A percentile compares a stretch with the other conserved stretches of the same genome.
Evolutionary conservation across 2,113 vertebrate genomes (phyloP).

Genomic region (Hylia prasina): DNA sequence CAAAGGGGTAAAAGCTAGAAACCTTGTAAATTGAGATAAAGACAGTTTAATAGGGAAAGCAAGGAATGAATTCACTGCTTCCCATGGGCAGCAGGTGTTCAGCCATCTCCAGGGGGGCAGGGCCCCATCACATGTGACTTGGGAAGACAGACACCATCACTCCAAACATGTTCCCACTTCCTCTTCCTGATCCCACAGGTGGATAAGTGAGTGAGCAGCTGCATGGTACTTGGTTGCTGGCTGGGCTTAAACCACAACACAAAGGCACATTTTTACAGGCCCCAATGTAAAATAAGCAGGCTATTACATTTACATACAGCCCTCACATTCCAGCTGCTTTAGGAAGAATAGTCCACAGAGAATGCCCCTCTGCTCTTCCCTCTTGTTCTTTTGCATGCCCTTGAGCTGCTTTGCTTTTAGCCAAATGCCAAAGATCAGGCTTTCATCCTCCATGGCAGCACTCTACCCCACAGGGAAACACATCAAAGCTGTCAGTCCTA

Average conservation of each 20-base stretch:
- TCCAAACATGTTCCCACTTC: background rate
- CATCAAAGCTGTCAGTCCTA: background rate
- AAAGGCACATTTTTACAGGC: background rate
- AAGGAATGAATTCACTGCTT: background rate
- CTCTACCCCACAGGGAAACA: background rate
- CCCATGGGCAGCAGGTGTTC: background rate
- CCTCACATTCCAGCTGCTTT: background rate
- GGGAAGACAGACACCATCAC: background rate
- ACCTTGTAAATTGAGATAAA: background rate
- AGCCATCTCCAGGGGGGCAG: background rate
- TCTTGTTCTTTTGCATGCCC: background rate
- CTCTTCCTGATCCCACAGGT: background rate
- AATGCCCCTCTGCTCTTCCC: background rate
- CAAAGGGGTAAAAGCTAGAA: background rate
- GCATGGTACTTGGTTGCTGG: background rate
- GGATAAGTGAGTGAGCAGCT: background rate
- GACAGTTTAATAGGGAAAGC: background rate
- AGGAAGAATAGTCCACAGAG: background rate
- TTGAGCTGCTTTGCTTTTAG: background rate
- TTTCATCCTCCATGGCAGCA: background rate
- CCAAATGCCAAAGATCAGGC: background rate
- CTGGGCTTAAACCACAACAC: background rate
- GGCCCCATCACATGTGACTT: no score
- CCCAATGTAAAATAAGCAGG: background rate
- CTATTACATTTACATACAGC: background rate